A percentile compares a stretch with the other conserved stretches of the same genome.
phyloP scores from a whole-genome alignment of 2,888 invertebrate genomes.

The Chrysolina americana region DNA sequence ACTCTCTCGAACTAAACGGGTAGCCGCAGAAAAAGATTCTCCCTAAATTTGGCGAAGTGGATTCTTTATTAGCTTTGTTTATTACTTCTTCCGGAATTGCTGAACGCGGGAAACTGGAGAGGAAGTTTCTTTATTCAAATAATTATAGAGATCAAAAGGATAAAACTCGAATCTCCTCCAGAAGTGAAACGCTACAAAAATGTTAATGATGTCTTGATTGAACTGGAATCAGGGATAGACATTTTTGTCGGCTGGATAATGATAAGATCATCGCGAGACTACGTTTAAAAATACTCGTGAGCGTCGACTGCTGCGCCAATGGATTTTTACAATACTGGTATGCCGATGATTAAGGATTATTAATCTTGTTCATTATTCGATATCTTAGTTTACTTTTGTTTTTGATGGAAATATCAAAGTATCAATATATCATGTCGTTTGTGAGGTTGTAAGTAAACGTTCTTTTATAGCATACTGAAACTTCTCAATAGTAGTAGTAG shows the following conservation, averaged over 20 bases:
- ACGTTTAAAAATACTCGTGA: too few relatives aligned
- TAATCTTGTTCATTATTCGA: too few relatives aligned
- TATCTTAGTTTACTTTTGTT: too few relatives aligned
- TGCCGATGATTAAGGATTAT: too few relatives aligned
- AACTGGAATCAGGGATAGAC: background rate
- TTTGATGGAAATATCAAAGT: too few relatives aligned
- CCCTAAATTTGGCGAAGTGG: conserved; percentile 12
- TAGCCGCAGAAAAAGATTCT: conserved; percentile 17
- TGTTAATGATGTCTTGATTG: background rate
- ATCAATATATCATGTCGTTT: too few relatives aligned
- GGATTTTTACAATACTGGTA: too few relatives aligned
- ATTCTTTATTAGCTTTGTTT: conserved; percentile 19
- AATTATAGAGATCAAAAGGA: conserved; percentile 18
- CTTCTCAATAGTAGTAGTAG: too few relatives aligned
- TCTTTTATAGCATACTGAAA: too few relatives aligned
- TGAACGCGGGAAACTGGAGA: conserved; percentile 15
- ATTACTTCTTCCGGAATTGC: conserved; percentile 11
- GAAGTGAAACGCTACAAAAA: conserved; percentile 3
- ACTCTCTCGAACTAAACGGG: background rate
- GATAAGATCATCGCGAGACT: background rate
- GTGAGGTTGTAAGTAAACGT: too few relatives aligned
- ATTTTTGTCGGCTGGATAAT: background rate
- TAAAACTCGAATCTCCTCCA: background rate
- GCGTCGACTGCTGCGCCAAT: too few relatives aligned
- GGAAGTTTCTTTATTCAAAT: conserved; percentile 21